A percentile compares a stretch with the other conserved stretches of the same genome.
These are phyloP conservation scores for Poeciliopsis paucimaculata DNA, from an alignment of 2,797 vertebrate species.

Conservation along the genomic window DNA sequence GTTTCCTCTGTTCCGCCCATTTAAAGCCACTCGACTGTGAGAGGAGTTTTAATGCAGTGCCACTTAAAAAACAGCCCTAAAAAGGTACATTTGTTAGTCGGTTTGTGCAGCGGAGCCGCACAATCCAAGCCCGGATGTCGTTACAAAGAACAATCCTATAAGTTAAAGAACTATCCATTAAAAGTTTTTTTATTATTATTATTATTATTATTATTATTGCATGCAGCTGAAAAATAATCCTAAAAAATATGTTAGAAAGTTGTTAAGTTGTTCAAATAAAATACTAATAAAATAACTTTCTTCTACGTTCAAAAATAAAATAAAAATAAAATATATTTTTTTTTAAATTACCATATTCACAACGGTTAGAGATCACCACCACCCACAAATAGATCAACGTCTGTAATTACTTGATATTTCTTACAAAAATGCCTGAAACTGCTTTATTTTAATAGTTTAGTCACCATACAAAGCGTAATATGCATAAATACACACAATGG, in stretches of 20 bases:
- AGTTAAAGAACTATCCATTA: slow-evolving; percentile 30
- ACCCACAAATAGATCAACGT: background rate
- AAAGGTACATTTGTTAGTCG: slow-evolving; percentile 54
- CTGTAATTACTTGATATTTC: background rate
- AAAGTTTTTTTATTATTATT: background rate
- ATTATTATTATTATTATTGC: background rate
- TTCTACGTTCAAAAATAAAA: background rate
- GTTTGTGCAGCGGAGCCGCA: slow-evolving; percentile 47
- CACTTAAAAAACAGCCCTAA: slow-evolving; percentile 73
- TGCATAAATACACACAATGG: background rate
- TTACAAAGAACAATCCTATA: slow-evolving; percentile 28
- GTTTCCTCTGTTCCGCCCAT: slow-evolving; percentile 70
- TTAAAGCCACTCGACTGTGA: slow-evolving; percentile 74
- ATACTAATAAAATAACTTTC: background rate
- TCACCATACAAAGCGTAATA: background rate
- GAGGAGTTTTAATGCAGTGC: slow-evolving; percentile 74
- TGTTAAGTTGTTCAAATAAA: background rate
- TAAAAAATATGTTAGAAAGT: background rate
- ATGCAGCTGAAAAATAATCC: background rate
- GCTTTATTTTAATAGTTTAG: background rate
- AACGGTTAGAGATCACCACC: background rate
- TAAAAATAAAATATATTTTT: background rate
- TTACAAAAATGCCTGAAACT: background rate
- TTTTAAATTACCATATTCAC: background rate
- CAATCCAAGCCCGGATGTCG: slow-evolving; percentile 12